Evolutionary conservation across 2,888 invertebrate species (phyloP).

Genomic region (Eubasilissa splendida): DNA sequence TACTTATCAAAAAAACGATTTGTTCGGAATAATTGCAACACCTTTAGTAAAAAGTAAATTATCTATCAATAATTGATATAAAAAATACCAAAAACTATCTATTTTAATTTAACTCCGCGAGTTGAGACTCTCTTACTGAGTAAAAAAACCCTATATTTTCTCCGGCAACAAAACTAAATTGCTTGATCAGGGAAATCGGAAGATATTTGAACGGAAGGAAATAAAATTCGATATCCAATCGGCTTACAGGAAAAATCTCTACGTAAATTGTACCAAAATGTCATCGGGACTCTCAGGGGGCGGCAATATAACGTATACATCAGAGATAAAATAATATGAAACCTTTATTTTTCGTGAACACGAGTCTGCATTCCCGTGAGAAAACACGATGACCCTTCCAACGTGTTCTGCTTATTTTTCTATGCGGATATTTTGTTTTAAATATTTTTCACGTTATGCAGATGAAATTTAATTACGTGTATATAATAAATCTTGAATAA

Average conservation of each 20-base stretch:
- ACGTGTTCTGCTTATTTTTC: neutral
- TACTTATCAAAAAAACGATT: neutral
- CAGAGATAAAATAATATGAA: constrained; percentile 57
- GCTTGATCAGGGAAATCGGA: constrained; percentile 55
- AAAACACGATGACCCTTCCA: constrained; percentile 20
- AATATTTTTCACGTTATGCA: too few species aligned
- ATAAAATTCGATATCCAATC: constrained; percentile 58
- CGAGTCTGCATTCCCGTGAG: constrained; percentile 41
- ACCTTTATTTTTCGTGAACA: constrained; percentile 51
- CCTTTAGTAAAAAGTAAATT: neutral
- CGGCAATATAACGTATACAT: constrained; percentile 46
- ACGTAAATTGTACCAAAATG: constrained; percentile 57
- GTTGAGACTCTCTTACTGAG: constrained; percentile 27
- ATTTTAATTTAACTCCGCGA: neutral
- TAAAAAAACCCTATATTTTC: constrained; percentile 42
- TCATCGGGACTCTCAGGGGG: constrained; percentile 54
- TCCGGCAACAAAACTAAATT: constrained; percentile 51
- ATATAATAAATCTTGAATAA: too few species aligned
- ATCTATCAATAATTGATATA: neutral
- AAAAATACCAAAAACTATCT: neutral
- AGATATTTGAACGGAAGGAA: constrained; percentile 55
- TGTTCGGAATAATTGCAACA: neutral
- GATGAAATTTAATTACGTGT: too few species aligned
- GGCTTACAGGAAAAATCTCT: constrained; percentile 57
- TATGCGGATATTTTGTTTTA: too few species aligned